Evolutionary conservation across 2,113 vertebrate species (phyloP).

Genomic region (Semnornis frantzii): DNA sequence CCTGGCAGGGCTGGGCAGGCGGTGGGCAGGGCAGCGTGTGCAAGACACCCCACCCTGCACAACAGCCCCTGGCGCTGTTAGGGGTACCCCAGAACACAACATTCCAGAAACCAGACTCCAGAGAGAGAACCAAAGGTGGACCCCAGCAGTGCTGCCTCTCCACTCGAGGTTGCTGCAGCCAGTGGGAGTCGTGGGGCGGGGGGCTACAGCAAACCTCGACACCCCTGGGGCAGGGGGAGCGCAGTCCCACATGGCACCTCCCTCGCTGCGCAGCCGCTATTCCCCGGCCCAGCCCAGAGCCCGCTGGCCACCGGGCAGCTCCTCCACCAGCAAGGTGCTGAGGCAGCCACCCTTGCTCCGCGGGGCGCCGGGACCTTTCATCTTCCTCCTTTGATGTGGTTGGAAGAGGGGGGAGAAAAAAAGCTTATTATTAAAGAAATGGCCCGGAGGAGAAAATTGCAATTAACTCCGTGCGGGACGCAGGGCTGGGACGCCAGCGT

Average conservation of each 20-base stretch:
- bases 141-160: not conserved
- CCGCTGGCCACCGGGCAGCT: not conserved
- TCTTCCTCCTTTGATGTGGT: slow-evolving; percentile 63
- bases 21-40: not conserved
- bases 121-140: too few species aligned
- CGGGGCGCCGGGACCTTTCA: slow-evolving; percentile 30
- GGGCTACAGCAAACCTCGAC: not conserved
- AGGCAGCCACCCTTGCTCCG: slow-evolving; percentile 37
- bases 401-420: not conserved
- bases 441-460: slow-evolving; percentile 23
- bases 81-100: not conserved
- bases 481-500: not conserved
- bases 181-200: not conserved
- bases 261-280: slow-evolving; percentile 14
- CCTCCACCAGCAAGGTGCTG: slow-evolving; percentile 25
- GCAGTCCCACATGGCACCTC: slow-evolving; percentile 2
- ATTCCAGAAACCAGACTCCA: not conserved
- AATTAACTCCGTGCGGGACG: slow-evolving; percentile 36
- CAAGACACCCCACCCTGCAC: not conserved
- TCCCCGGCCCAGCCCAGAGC: not conserved
- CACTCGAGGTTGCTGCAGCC: fast-evolving
- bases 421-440: slow-evolving; percentile 52
- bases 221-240: not conserved
- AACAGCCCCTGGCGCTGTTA: not conserved
- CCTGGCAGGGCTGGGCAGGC: slow-evolving; percentile 12